A percentile compares a stretch with the other conserved stretches of the same genome.
These are phyloP conservation scores for Tinea trinotella DNA, from an alignment of 2,888 invertebrate genomes.

Conservation along the genomic window DNA sequence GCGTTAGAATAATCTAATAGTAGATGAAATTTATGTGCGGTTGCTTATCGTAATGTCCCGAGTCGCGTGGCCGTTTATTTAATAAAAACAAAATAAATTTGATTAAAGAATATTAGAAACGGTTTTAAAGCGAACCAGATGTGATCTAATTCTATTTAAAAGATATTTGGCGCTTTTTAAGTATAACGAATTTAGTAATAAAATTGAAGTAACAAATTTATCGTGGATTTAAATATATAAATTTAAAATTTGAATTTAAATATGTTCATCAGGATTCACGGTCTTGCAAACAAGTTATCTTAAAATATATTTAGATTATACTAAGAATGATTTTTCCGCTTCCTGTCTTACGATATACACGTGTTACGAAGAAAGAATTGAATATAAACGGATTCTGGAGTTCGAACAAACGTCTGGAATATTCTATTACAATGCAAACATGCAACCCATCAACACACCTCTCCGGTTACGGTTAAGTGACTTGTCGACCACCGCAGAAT, in stretches of 20 bases:
- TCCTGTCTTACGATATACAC: constrained; percentile 9
- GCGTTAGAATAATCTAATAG: constrained; percentile 48
- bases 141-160: background rate
- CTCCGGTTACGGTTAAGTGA: constrained; percentile 65
- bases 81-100: constrained; percentile 44
- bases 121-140: constrained; percentile 4
- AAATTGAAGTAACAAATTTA: background rate
- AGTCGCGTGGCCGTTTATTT: constrained; percentile 50
- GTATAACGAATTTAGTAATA: background rate
- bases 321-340: background rate
- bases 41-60: constrained; percentile 46
- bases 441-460: constrained; percentile 52
- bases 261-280: too few relatives aligned
- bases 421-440: constrained; percentile 58
- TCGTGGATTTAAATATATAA: background rate
- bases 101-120: constrained; percentile 38
- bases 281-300: too few relatives aligned
- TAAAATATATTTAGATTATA: background rate
- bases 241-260: too few relatives aligned
- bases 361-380: background rate
- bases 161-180: background rate
- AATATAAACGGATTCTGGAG: constrained; percentile 5
- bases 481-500: constrained; percentile 56
- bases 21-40: constrained; percentile 45
- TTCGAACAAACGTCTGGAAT: constrained; percentile 26